Evolutionary conservation across 2,113 vertebrate genomes (phyloP).

Genomic region (Zosterops borbonicus): DNA sequence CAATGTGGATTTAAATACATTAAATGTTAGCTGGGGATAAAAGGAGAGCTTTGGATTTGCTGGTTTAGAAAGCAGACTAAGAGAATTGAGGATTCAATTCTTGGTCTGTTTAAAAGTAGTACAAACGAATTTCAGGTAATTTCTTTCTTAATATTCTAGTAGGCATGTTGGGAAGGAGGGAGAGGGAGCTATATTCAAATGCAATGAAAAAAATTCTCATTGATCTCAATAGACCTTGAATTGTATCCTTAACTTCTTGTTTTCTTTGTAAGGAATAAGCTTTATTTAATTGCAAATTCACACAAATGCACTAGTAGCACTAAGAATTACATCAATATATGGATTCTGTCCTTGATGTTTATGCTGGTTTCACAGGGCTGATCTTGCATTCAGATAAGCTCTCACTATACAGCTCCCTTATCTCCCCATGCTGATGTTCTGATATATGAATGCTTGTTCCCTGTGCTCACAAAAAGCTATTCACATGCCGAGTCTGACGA

Average conservation of each 20-base stretch:
- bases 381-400: constrained; percentile 59
- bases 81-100: neutral
- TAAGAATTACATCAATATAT: constrained; percentile 60
- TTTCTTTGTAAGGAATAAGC: constrained; percentile 55
- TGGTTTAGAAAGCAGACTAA: neutral
- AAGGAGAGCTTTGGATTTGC: neutral
- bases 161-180: neutral
- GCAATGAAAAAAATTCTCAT: neutral
- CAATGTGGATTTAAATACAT: neutral
- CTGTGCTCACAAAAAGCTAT: constrained; percentile 26
- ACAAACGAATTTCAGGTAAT: neutral
- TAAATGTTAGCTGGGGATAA: neutral
- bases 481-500: neutral
- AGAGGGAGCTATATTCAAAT: neutral
- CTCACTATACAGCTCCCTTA: constrained; percentile 31
- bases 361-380: constrained; percentile 45
- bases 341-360: constrained; percentile 58
- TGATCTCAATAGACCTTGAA: constrained; percentile 32
- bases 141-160: neutral
- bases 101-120: neutral
- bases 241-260: constrained; percentile 48
- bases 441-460: constrained; percentile 48
- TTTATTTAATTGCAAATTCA: constrained; percentile 60
- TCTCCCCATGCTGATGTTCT: constrained; percentile 53
- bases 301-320: neutral